A percentile compares a stretch with the other conserved stretches of the same genome.
phyloP scores from a whole-genome alignment of 2,113 vertebrate species.

The Platycercus adscitus region DNA sequence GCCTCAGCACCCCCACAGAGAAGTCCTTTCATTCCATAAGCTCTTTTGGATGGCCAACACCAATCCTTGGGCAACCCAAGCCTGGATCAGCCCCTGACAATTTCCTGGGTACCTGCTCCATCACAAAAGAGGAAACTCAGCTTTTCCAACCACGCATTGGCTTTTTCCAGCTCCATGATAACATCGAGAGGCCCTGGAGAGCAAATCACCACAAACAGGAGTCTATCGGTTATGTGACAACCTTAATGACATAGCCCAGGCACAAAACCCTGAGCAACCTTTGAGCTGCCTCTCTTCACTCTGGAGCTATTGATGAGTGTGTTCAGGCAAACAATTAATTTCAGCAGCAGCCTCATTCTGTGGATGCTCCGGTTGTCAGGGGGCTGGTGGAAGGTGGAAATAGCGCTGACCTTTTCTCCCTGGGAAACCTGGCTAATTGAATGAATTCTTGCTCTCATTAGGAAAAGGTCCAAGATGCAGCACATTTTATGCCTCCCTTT shows the following conservation, averaged over 20 bases:
- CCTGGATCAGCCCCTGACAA: background rate
- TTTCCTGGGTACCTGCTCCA: background rate
- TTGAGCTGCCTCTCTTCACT: background rate
- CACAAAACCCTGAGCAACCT: background rate
- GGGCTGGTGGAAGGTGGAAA: background rate
- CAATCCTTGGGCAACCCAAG: background rate
- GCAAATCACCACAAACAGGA: background rate
- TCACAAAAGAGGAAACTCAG: background rate
- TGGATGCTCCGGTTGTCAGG: background rate
- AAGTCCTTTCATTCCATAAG: background rate
- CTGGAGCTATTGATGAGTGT: background rate
- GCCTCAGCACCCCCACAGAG: background rate
- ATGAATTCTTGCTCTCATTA: constrained; percentile 17
- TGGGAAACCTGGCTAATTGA: constrained; percentile 7
- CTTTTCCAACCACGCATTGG: background rate
- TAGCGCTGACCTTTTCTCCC: constrained; percentile 47
- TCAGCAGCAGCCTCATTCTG: background rate
- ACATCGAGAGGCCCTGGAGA: background rate
- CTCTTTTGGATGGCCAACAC: background rate
- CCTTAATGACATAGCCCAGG: background rate
- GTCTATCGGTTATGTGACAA: background rate
- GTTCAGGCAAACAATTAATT: background rate
- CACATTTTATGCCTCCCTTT: background rate
- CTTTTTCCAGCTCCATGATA: background rate
- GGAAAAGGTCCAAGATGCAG: constrained; percentile 30